Evolutionary conservation across 2,113 vertebrate genomes (phyloP).

Genomic region (Hystrix brachyura): DNA sequence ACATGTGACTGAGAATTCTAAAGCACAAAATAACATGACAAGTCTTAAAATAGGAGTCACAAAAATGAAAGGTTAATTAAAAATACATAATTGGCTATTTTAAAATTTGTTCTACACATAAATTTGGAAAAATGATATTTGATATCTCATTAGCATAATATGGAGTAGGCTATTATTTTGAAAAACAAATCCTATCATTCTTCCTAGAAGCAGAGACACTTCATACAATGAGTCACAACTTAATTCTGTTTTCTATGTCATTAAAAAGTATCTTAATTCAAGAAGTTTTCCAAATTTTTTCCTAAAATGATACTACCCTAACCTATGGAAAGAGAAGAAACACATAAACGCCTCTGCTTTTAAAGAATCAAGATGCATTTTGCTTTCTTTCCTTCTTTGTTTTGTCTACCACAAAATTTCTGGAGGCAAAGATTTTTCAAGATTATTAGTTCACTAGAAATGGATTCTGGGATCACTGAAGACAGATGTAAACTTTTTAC

Average conservation of each 20-base stretch:
- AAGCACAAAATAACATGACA: not conserved
- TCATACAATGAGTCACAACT: conserved; percentile 7
- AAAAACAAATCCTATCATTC: conserved; percentile 8
- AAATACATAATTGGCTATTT: not conserved
- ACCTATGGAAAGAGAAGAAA: not conserved
- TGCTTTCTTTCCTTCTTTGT: not conserved
- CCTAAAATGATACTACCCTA: conserved; percentile 1
- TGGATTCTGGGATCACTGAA: not conserved
- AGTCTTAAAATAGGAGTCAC: not conserved
- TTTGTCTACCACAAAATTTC: not conserved
- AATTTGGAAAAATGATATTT: conserved; percentile 30
- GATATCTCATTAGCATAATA: not conserved
- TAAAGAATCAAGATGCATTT: not conserved
- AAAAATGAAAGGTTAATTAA: conserved; percentile 23
- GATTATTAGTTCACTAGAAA: not conserved
- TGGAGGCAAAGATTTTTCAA: not conserved
- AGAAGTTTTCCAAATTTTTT: conserved; percentile 16
- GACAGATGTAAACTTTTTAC: not conserved
- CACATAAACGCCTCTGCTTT: not conserved
- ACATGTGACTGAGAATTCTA: conserved; percentile 29
- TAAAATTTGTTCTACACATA: not conserved
- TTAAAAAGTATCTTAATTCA: conserved; percentile 36
- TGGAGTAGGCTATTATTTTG: not conserved
- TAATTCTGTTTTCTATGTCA: not conserved
- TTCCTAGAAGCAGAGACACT: not conserved